These are phyloP conservation scores for Agonopterix alstromeriana DNA, from an alignment of 2,888 invertebrate species.

Conservation along the genomic window DNA sequence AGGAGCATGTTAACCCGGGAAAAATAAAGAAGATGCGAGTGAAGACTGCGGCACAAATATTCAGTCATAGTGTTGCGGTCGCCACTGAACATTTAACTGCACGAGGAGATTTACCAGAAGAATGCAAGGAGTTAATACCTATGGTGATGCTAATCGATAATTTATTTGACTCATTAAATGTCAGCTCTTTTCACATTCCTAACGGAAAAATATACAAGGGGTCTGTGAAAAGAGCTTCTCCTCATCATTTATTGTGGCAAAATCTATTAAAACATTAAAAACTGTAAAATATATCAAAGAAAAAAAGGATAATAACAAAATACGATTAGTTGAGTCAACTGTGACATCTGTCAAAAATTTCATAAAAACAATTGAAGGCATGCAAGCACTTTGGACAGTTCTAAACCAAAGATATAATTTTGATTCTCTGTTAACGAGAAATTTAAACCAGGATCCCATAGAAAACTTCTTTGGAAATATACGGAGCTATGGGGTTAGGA, in stretches of 20 bases:
- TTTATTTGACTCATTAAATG: too few species aligned
- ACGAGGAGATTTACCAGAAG: conserved; percentile 9
- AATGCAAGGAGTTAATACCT: conserved; percentile 12
- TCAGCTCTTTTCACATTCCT: too few species aligned
- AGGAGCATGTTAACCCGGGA: conserved; percentile 16
- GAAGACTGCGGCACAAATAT: conserved; percentile 20
- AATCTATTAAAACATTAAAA: too few species aligned
- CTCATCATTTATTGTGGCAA: too few species aligned
- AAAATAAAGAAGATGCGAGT: conserved; percentile 26
- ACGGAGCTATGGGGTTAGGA: conserved; percentile 1
- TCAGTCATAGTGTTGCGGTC: conserved; percentile 24
- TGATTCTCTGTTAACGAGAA: conserved; percentile 1
- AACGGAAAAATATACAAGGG: too few species aligned
- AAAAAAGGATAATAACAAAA: conserved; percentile 11
- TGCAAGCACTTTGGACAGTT: not conserved
- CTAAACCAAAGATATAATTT: not conserved
- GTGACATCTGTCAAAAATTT: conserved; percentile 20
- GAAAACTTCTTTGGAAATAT: conserved; percentile 2
- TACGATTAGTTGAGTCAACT: conserved; percentile 14
- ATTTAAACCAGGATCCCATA: conserved; percentile 1
- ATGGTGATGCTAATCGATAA: too few species aligned
- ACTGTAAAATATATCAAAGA: too few species aligned
- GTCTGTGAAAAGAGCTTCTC: too few species aligned
- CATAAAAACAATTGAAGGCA: conserved; percentile 23
- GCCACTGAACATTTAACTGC: conserved; percentile 15